A percentile compares a stretch with the other conserved stretches of the same genome.
These are phyloP conservation scores for Ennomos quercinarius DNA, from an alignment of 2,888 invertebrate genomes.

Conservation along the genomic window DNA sequence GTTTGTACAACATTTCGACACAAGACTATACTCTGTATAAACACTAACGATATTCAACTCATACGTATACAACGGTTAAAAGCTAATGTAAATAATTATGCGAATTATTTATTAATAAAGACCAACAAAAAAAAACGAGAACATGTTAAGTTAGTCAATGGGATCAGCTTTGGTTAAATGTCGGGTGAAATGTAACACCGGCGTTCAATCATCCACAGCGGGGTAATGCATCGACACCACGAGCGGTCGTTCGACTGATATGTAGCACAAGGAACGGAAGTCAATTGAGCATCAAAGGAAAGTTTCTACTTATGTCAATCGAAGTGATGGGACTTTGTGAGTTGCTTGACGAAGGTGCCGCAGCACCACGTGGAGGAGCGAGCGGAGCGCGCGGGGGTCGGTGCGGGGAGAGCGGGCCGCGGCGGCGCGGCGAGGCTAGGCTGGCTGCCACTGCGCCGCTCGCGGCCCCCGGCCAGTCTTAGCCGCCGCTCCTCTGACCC, in stretches of 20 bases:
- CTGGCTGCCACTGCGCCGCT: slow-evolving; percentile 75
- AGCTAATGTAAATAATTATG: slow-evolving; percentile 45
- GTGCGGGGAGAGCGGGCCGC: slow-evolving; percentile 54
- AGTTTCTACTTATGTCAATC: slow-evolving; percentile 81
- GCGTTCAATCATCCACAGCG: slow-evolving; percentile 53
- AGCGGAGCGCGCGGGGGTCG: slow-evolving; percentile 72
- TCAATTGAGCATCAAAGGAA: slow-evolving; percentile 42
- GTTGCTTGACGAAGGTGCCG: slow-evolving; percentile 91
- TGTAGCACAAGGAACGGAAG: slow-evolving; percentile 47
- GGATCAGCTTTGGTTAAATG: slow-evolving; percentile 61
- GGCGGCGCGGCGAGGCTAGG: slow-evolving; percentile 70
- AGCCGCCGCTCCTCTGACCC: slow-evolving; percentile 64
- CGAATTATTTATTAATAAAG: slow-evolving; percentile 42
- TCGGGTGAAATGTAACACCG: slow-evolving; percentile 51
- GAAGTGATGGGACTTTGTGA: slow-evolving; percentile 91
- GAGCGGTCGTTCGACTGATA: slow-evolving; percentile 40
- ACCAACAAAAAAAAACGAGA: slow-evolving; percentile 47
- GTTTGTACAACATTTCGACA: slow-evolving; percentile 43
- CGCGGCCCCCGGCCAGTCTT: slow-evolving; percentile 55
- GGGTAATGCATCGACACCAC: slow-evolving; percentile 40
- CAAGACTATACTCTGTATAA: slow-evolving; percentile 27
- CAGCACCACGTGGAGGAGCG: slow-evolving; percentile 91
- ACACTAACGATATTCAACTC: slow-evolving; percentile 30
- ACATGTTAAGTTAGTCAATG: slow-evolving; percentile 57
- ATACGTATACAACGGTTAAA: slow-evolving; percentile 25